phyloP scores from a whole-genome alignment of 2,888 invertebrate genomes.

The Chromoteleia sp. region DNA sequence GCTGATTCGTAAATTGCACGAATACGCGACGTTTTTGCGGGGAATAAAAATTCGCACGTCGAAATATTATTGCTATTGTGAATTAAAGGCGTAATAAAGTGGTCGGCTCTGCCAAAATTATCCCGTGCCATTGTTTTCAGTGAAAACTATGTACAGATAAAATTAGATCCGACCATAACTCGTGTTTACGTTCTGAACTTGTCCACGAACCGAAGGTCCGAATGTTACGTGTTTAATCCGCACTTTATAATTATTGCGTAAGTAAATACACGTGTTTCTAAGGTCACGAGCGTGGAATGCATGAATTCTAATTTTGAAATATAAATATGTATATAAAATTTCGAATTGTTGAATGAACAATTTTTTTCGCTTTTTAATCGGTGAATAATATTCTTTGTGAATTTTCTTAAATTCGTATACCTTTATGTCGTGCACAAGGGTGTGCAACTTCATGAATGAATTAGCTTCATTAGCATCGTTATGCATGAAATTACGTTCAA shows the following conservation, averaged over 20 bases:
- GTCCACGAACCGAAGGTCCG: not conserved
- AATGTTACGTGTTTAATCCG: slow-evolving; percentile 6
- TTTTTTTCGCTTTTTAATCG: too few relatives aligned
- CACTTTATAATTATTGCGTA: not conserved
- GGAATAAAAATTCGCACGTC: slow-evolving; percentile 17
- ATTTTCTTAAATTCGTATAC: too few relatives aligned
- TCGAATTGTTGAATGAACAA: too few relatives aligned
- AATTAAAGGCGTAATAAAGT: slow-evolving; percentile 60
- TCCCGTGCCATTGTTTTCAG: slow-evolving; percentile 52
- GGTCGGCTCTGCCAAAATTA: slow-evolving; percentile 57
- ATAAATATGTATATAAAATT: too few relatives aligned
- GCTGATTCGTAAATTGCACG: slow-evolving; percentile 6
- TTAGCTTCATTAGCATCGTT: slow-evolving; percentile 40
- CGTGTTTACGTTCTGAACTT: slow-evolving; percentile 6
- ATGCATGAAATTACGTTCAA: slow-evolving; percentile 51
- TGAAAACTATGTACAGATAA: slow-evolving; percentile 56
- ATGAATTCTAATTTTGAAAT: not conserved
- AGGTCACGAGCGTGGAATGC: not conserved
- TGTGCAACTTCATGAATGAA: slow-evolving; percentile 30
- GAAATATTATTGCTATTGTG: slow-evolving; percentile 47
- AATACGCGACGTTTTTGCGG: slow-evolving; percentile 13
- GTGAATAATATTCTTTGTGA: too few relatives aligned
- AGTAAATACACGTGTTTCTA: not conserved
- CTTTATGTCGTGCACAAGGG: too few relatives aligned
- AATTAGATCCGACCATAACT: slow-evolving; percentile 50